Base-by-base conservation (phyloP, 1,140 invertebrate genomes). In the Bombus consobrinus region DNA sequence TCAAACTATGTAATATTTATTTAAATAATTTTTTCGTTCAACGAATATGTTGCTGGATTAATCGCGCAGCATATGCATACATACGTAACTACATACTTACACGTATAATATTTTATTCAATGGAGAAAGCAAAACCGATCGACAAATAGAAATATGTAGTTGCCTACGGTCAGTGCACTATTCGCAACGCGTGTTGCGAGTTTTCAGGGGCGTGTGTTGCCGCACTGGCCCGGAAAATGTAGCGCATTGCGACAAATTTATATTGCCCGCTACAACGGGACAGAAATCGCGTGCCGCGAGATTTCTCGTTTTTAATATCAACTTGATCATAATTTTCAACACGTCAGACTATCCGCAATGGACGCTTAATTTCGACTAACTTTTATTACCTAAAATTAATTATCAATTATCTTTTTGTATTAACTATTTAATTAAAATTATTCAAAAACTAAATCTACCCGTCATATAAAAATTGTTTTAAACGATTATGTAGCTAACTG, bases 161-260 rank as follows among this genome's bases (percentile, higher is more conserved):
- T 69, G 43, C 41, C 84, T 28, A 62, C 84, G 84, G 84, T 85
- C 84, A 85, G 71, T 85, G 84, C 84, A 85, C 84, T 81, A 74
- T 34, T 85, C 71, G 47, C 81, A 28, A 47, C 71, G 81, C 85
- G 41, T 71, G 73, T 57, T 72, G 43, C 59, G 79, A 39, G 69
- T 81, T 85, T 85, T 85, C 84, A 85, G 84, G 84, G 78, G 41
- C 84, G 79, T 74, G 84, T 75, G 59, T 69, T 57, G 62, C 57
- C 72, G 78, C 72, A 81, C 81, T 77, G 43, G 73, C 53, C 73
- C 80, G 47, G 73, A 83, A 83, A 77, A 83, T 76, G 68, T 85
- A 81, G 69, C 77, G 84, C 84, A 85, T 28, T 85, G 84, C 84
- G 84, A 81, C 79, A 85, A 81, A 81, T 85, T 74, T 81, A 62